Percentiles rank a stretch among this genome's conserved stretches.
phyloP scores from a whole-genome alignment of 2,888 invertebrate genomes.

The Pseudococcus viburni region DNA sequence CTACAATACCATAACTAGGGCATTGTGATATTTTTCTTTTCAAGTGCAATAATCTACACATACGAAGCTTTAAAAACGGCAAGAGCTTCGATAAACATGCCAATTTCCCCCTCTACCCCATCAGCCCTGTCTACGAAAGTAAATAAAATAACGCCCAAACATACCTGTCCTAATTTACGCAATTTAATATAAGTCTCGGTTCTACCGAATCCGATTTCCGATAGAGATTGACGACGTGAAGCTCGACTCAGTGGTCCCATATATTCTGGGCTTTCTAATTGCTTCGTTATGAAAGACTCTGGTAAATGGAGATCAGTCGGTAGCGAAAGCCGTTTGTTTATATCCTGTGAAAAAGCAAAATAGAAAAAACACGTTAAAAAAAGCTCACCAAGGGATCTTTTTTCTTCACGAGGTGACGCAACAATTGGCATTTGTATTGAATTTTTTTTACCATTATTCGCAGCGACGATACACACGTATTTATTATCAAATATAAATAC shows the following conservation, averaged over 20 bases:
- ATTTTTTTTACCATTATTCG: neutral
- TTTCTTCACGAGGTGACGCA: neutral
- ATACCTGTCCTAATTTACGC: slow-evolving; percentile 77
- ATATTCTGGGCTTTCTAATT: slow-evolving; percentile 72
- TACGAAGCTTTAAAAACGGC: neutral
- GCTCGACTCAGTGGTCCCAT: slow-evolving; percentile 75
- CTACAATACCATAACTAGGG: neutral
- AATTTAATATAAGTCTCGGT: slow-evolving; percentile 79
- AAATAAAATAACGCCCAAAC: slow-evolving; percentile 48
- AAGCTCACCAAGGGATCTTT: neutral
- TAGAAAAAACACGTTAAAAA: neutral
- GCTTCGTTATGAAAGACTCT: slow-evolving; percentile 76
- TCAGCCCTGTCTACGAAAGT: neutral
- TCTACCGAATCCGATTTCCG: slow-evolving; percentile 80
- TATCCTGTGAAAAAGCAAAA: slow-evolving; percentile 71
- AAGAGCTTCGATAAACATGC: neutral
- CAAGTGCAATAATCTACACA: neutral
- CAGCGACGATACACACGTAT: neutral
- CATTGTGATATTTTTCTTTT: neutral
- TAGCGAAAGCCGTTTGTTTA: slow-evolving; percentile 77
- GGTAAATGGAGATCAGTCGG: slow-evolving; percentile 78
- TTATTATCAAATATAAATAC: slow-evolving; percentile 16
- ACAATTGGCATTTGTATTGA: neutral
- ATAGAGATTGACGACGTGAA: slow-evolving; percentile 77
- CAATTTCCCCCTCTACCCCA: neutral